These are phyloP conservation scores for Saxicola maurus DNA, from an alignment of 2,797 vertebrate genomes.

Conservation along the genomic window DNA sequence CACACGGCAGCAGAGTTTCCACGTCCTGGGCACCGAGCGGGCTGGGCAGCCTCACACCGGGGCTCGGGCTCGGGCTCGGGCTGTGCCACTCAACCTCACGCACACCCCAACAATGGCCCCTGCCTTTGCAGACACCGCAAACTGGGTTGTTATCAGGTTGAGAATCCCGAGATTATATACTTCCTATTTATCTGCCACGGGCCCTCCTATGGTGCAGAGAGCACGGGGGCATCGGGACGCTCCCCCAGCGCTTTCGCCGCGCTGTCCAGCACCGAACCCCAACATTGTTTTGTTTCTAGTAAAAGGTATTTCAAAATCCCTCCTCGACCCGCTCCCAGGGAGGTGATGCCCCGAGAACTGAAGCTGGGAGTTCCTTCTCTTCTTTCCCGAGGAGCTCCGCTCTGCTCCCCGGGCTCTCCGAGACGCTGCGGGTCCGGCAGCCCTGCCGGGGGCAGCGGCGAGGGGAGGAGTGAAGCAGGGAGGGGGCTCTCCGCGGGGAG, in stretches of 20 bases:
- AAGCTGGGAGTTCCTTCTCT: neutral
- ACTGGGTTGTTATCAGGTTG: fast-evolving
- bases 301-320: neutral
- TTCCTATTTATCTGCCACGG: neutral
- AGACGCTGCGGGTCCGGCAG: fast-evolving
- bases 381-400: neutral
- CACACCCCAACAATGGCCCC: neutral
- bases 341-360: neutral
- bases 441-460: neutral
- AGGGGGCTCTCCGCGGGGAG: neutral
- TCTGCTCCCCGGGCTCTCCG: neutral
- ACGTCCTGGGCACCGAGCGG: neutral
- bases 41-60: neutral
- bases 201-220: neutral
- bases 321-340: neutral
- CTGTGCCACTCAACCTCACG: neutral
- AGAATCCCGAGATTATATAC: neutral
- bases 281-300: neutral
- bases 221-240: neutral
- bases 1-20: neutral
- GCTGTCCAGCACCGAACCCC: neutral
- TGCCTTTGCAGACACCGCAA: neutral
- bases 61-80: too few species aligned
- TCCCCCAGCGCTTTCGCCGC: fast-evolving
- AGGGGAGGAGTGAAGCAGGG: neutral